These are phyloP conservation scores for Eupithecia abbreviata DNA, from an alignment of 2,888 invertebrate genomes.

Conservation along the genomic window DNA sequence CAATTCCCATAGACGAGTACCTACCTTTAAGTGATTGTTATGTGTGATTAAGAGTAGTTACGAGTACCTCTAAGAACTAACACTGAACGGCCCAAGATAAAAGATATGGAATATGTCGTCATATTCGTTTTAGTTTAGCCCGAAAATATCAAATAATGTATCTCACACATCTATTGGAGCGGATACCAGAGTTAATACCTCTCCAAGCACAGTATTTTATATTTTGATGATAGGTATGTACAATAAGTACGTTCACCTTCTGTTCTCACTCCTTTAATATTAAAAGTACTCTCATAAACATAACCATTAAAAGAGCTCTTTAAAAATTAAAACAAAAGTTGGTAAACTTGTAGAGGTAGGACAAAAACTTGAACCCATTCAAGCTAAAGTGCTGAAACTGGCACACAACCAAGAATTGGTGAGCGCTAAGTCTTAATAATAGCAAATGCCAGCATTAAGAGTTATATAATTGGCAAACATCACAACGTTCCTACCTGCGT, in stretches of 20 bases:
- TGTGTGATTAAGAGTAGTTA: background rate
- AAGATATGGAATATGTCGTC: background rate
- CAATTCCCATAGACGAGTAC: too few species aligned
- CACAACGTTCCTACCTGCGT: background rate
- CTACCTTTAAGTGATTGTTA: too few species aligned
- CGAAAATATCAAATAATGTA: background rate
- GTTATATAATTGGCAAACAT: conserved; percentile 11
- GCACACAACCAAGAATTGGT: conserved; percentile 29
- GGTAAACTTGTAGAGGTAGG: conserved; percentile 10
- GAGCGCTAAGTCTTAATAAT: conserved; percentile 13
- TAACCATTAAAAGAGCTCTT: background rate
- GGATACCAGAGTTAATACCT: background rate
- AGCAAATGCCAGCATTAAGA: conserved; percentile 16
- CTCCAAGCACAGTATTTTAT: background rate
- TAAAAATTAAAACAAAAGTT: conserved; percentile 17
- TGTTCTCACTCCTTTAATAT: background rate
- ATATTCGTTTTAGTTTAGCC: background rate
- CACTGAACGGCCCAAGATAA: background rate
- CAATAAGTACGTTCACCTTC: background rate
- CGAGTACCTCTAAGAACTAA: background rate
- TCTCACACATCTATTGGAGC: background rate
- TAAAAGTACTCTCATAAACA: conserved; percentile 1
- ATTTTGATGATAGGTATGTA: too few species aligned
- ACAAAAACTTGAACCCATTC: conserved; percentile 22
- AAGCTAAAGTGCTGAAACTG: conserved; percentile 28